phyloP scores from a whole-genome alignment of 2,113 vertebrate genomes.

The Barnardius zonarius region DNA sequence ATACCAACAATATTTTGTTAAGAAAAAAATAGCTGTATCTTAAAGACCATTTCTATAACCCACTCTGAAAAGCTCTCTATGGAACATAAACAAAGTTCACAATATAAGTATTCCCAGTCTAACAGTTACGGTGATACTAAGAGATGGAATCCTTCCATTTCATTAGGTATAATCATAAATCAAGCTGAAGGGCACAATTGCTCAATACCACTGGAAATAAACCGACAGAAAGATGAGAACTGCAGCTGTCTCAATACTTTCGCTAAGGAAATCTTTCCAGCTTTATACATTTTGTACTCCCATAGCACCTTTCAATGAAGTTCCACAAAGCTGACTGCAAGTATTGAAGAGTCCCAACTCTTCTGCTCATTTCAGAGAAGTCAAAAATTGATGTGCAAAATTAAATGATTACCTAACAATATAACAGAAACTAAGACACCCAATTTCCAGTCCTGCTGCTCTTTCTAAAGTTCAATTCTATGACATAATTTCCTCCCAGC shows the following conservation, averaged over 20 bases:
- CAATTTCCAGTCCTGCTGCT: neutral
- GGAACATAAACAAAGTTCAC: neutral
- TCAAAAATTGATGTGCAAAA: neutral
- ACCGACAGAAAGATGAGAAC: neutral
- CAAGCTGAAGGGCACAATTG: neutral
- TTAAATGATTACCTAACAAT: neutral
- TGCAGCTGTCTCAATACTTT: neutral
- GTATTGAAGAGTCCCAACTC: neutral
- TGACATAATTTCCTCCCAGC: neutral
- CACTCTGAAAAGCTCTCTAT: neutral
- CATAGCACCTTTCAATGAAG: neutral
- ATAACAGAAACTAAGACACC: neutral
- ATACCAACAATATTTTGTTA: neutral
- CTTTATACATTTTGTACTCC: neutral
- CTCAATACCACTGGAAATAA: neutral
- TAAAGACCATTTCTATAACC: neutral
- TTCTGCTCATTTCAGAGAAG: neutral
- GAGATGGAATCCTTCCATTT: neutral
- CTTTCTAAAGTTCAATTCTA: neutral
- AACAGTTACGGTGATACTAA: neutral
- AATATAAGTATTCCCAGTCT: neutral
- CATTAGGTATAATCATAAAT: neutral
- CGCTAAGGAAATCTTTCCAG: neutral
- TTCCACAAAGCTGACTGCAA: neutral
- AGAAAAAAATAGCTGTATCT: neutral